Evolutionary conservation across 2,888 invertebrate genomes (phyloP), one percentile per base, ranked within the genome.

Genomic region (Aplocera efformata): DNA sequence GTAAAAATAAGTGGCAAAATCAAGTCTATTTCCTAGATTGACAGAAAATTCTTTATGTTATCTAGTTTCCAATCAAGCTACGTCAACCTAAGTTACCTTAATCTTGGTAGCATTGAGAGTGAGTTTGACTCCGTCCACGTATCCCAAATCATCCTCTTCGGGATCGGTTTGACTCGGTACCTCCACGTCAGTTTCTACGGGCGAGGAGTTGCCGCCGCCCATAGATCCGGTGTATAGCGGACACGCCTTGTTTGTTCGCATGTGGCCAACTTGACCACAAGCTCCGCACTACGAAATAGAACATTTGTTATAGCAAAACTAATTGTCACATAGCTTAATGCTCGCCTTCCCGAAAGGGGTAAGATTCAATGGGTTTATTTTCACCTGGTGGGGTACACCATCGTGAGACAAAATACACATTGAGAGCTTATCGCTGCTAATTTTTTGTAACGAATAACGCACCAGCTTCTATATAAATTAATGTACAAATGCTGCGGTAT

Each of bases 161-260:
- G 93, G 92, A 9, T 94, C 83, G 60, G 93, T 92, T 57, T 92
- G 92, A 5, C 3, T 17, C 42, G 94, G 93, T 56, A 95, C 94
- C 60, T 94, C 94, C 63, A 94, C 94, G 63, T 97, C 96, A 62
- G 96, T 92, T 60, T 67, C 75, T 0, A 75, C 78, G 1, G 84
- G 80, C 67, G 89, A 72, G 0, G 80, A 95, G 60, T 97, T 96
- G 0, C 93, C 94, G 25, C 94, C 90, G 7, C 69, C 70, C 63
- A 74, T 75, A 8, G 89, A 81, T 41, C 93, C 93, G 44, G 95
- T 95, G 79, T 98, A 99, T 32, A 97, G 79, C 0, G 98, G 99
- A 79, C 99, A 99, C 7, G 98, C 96, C 74, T 98, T 98, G 84
- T 99, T 99, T 0, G 99, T 99, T 37, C 98, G 86, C 92, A 92